Percentiles rank a stretch among this genome's conserved stretches.
Evolutionary conservation across 1,140 invertebrate species (phyloP).

Genomic region (Laupala kohalensis): DNA sequence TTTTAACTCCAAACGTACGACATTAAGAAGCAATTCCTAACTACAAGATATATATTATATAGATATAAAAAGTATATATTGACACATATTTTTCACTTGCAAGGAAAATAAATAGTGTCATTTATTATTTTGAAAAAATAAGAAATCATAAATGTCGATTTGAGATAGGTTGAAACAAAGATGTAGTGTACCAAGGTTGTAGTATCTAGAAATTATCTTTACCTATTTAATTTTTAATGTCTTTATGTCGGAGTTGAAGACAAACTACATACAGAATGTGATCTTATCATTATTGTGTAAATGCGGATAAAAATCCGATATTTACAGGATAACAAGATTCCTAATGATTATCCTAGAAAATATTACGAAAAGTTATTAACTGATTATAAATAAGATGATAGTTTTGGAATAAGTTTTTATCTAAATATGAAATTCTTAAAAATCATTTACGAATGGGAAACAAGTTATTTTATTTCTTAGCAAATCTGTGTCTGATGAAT

Average conservation of each 20-base stretch:
- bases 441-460: not conserved
- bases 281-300: no score
- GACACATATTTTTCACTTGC: slow-evolving; percentile 7
- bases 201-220: not conserved
- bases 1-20: not conserved
- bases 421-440: not conserved
- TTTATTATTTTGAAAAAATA: not conserved
- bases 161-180: not conserved
- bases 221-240: not conserved
- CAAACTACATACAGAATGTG: not conserved
- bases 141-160: not conserved
- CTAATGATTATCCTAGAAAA: not conserved
- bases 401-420: slow-evolving; percentile 7
- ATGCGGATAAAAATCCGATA: not conserved
- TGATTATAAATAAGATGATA: slow-evolving; percentile 8
- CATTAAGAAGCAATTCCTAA: slow-evolving; percentile 4
- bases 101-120: not conserved
- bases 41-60: not conserved
- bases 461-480: not conserved
- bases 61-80: not conserved
- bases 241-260: not conserved
- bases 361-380: not conserved
- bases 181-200: not conserved
- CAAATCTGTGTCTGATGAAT: not conserved
- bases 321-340: not conserved